Base-by-base conservation (phyloP, 2,888 invertebrate species). In the Tanypteryx hageni region DNA sequence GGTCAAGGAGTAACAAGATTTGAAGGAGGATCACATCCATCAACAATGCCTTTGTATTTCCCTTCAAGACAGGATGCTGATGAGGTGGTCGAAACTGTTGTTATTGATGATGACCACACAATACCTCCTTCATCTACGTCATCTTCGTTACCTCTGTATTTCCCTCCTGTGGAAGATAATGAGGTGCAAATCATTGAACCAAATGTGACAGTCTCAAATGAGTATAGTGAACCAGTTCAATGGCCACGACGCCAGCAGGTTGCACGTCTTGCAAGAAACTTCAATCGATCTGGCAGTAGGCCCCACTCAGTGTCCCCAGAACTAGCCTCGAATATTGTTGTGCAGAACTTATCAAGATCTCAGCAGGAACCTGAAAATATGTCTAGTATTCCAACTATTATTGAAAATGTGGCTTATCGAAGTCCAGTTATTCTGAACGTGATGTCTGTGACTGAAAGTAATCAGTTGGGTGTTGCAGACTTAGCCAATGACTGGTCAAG, bases 151-250 rank as follows among this genome's bases (percentile, higher is more conserved):
- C 64, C 68, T 11, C 8, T 68, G 56, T 89, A 68, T 44, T 89
- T 89, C 11, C 89, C 89, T n/a, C 89, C 89, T 89, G 64, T 44
- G 10, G 64, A 89, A 31, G 89, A 89, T 11, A 64, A 56, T 44
- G 89, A 89, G 44, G 68, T 89, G 18, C 89, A 89, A 44, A 89
- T 89, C 13, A 89, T 89, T 44, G 89, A 86, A 61, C 86, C 59
- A 16, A 13, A 64, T 44, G 57, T 83, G 10, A 31, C 64, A 64
- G 31, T 64, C 2, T 64, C 89, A 14, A 89, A 64, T 89, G 89
- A 64, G n/a, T n/a, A 18, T 7, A 61, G 89, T 18, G 44, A 64
- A 64, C 7, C 64, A 64, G 89, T 89, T 61, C 68, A 14, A 0
- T 16, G 61, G 44, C 11, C 18, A 44, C 31, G 44, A 1, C 68